Evolutionary conservation across 2,113 vertebrate species (phyloP).

Genomic region (Atractosteus spatula): DNA sequence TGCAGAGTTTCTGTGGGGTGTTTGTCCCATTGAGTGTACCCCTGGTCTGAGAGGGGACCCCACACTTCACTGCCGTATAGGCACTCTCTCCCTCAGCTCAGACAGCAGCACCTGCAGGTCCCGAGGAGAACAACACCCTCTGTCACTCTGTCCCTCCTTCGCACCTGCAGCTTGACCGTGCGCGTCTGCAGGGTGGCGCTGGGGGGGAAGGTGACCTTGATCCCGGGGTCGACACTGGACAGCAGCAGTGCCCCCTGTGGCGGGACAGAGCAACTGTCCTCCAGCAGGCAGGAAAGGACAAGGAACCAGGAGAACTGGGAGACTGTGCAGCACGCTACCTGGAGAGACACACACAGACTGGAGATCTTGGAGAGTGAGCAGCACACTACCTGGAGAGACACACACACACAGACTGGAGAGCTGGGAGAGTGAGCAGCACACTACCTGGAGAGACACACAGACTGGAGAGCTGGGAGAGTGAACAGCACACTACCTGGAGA

Average conservation of each 20-base stretch:
- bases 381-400: background rate
- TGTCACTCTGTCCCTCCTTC: no score
- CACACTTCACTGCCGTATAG: no score
- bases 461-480: no score
- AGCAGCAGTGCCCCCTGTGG: slow-evolving; percentile 77
- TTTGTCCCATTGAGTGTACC: no score
- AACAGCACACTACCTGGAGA: no score
- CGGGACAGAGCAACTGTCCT: slow-evolving; percentile 77
- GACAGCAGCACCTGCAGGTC: slow-evolving; percentile 7
- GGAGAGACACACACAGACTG: no score
- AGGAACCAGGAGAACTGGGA: slow-evolving; percentile 95
- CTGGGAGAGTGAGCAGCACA: no score
- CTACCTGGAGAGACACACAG: no score
- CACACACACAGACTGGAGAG: background rate
- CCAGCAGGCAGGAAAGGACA: slow-evolving; percentile 76
- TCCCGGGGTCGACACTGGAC: slow-evolving; percentile 73
- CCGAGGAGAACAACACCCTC: background rate
- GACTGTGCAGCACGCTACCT: slow-evolving; percentile 38
- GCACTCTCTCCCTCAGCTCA: no score
- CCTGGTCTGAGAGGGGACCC: no score
- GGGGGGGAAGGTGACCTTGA: slow-evolving; percentile 84
- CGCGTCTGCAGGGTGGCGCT: slow-evolving; percentile 63
- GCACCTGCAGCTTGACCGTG: slow-evolving; percentile 25
- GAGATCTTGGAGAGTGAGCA: no score
- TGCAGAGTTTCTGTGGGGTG: no score